Evolutionary conservation across 2,888 invertebrate genomes (phyloP).

Genomic region (Lasioglossum zephyrum): DNA sequence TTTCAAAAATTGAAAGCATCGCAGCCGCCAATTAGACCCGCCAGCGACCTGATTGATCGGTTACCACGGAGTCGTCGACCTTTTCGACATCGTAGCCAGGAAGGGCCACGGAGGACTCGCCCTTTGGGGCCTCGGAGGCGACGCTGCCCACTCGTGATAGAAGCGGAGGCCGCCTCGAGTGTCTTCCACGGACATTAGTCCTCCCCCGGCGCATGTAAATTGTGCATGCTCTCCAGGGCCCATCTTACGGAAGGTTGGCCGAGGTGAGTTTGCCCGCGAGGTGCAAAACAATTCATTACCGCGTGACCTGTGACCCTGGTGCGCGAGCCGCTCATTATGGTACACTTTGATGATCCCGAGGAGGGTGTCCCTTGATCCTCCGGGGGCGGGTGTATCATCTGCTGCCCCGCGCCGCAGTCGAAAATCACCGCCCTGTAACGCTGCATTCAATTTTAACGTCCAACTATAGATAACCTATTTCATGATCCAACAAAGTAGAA

Average conservation of each 20-base stretch:
- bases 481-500: not conserved
- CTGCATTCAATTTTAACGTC: not conserved
- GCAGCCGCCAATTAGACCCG: conserved; percentile 60
- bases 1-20: conserved; percentile 53
- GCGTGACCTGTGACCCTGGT: conserved; percentile 77
- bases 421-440: not conserved
- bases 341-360: conserved; percentile 81
- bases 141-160: conserved; percentile 39
- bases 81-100: conserved; percentile 53
- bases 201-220: conserved; percentile 52
- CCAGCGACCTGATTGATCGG: conserved; percentile 58
- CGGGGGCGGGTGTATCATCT: not conserved
- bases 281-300: conserved; percentile 84
- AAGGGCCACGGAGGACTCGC: conserved; percentile 28
- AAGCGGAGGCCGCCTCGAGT: conserved; percentile 51
- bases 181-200: conserved; percentile 67
- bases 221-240: conserved; percentile 45
- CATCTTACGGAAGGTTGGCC: conserved; percentile 64
- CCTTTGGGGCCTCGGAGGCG: conserved; percentile 36
- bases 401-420: not conserved
- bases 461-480: not conserved
- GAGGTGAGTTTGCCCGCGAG: conserved; percentile 76
- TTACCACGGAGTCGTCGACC: conserved; percentile 59
- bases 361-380: conserved; percentile 38
- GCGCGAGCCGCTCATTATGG: conserved; percentile 82